Conservation (phyloP, 2,888 invertebrate species). For the Helleia helle region DNA sequence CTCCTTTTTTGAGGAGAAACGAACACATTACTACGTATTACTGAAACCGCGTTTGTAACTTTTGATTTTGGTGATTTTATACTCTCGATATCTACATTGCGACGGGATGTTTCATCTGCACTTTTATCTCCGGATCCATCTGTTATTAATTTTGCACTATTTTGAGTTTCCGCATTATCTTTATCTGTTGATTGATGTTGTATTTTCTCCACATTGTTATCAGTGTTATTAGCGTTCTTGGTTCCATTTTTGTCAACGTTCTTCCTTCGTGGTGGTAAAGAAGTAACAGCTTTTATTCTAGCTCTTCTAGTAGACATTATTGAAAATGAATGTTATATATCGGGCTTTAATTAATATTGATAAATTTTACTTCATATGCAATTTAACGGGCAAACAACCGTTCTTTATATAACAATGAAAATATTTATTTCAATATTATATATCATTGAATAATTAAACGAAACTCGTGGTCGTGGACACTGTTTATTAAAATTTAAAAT, state of each 20-base stretch:
- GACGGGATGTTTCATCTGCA: neutral
- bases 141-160: neutral
- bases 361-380: no score
- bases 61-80: neutral
- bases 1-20: conserved; percentile 24
- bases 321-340: no score
- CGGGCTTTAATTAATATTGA: no score
- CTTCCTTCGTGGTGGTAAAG: conserved; percentile 73
- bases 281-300: conserved; percentile 82
- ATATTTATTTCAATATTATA: no score
- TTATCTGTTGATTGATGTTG: neutral
- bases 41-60: conserved; percentile 6
- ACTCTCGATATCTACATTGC: neutral
- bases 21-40: conserved; percentile 15
- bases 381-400: no score
- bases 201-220: neutral
- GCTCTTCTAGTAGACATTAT: conserved; percentile 78
- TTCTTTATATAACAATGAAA: no score
- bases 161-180: neutral
- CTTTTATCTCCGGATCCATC: neutral
- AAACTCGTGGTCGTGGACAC: no score
- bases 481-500: no score
- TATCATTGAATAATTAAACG: no score
- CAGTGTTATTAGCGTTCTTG: conserved; percentile 17
- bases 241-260: conserved; percentile 37